phyloP scores from a whole-genome alignment of 2,888 invertebrate genomes.

The Drosophila nr. medialis region DNA sequence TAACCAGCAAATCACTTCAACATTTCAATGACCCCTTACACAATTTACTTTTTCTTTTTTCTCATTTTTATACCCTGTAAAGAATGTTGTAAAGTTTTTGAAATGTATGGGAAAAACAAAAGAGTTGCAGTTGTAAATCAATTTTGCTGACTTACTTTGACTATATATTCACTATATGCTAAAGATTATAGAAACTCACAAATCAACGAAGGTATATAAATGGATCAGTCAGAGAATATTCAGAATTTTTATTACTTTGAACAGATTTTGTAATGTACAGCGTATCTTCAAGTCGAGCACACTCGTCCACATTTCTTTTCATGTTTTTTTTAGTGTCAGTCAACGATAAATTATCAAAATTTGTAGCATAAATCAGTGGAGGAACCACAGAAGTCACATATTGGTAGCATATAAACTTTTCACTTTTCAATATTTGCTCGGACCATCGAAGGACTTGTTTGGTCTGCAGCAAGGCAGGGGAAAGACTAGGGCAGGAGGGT shows the following conservation, averaged over 20 bases:
- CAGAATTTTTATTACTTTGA: no score
- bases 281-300: slow-evolving; percentile 3
- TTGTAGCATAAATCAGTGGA: slow-evolving; percentile 78
- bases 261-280: background rate
- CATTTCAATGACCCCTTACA: slow-evolving; percentile 36
- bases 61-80: slow-evolving; percentile 6
- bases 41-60: background rate
- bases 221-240: background rate
- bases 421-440: slow-evolving; percentile 77
- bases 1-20: slow-evolving; percentile 60
- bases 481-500: slow-evolving; percentile 12
- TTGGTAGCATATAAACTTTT: slow-evolving; percentile 70
- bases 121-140: background rate
- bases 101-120: background rate
- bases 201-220: background rate
- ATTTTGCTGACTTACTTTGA: background rate
- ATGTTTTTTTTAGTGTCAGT: slow-evolving; percentile 4
- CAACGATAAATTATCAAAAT: slow-evolving; percentile 82
- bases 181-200: background rate
- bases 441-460: slow-evolving; percentile 40
- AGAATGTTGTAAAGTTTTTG: background rate
- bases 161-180: background rate
- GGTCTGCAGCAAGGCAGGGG: slow-evolving; percentile 8
- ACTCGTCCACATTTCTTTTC: background rate
- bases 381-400: slow-evolving; percentile 52